phyloP scores from a whole-genome alignment of 1,140 invertebrate genomes.

The Probaryconus sp. region DNA sequence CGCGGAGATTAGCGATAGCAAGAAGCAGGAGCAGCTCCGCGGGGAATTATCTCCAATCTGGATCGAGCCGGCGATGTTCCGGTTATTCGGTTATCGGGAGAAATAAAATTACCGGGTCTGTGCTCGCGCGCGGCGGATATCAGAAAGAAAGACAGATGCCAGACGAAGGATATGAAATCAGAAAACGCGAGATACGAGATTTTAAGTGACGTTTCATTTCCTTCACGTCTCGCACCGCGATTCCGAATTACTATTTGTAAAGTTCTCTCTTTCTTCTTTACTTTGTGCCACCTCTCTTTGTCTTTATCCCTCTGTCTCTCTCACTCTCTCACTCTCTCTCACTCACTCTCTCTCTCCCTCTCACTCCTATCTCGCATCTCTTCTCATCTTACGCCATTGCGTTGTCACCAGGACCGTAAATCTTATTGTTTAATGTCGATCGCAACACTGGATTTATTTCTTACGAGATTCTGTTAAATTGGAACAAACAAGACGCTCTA shows the following conservation, averaged over 20 bases:
- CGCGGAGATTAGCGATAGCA: conserved; percentile 31
- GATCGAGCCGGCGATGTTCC: conserved; percentile 42
- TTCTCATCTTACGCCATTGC: no score
- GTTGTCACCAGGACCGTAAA: conserved; percentile 3
- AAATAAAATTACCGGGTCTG: conserved; percentile 43
- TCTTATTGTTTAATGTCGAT: conserved; percentile 28
- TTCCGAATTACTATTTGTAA: conserved; percentile 20
- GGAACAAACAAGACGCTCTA: conserved; percentile 8
- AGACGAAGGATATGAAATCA: conserved; percentile 51
- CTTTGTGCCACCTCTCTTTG: no score
- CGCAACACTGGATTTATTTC: conserved; percentile 10
- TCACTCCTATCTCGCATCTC: no score
- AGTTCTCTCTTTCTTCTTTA: background rate
- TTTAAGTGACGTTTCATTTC: conserved; percentile 56
- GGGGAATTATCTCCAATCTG: conserved; percentile 51
- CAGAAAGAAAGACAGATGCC: conserved; percentile 53
- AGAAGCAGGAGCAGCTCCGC: conserved; percentile 13
- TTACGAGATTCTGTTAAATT: no score
- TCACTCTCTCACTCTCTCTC: no score
- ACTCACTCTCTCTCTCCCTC: no score
- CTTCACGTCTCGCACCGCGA: conserved; percentile 5
- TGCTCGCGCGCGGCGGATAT: conserved; percentile 32
- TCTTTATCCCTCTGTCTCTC: no score
- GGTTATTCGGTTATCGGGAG: conserved; percentile 49
- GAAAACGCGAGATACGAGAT: conserved; percentile 45